Conservation (phyloP, 2,797 vertebrate species). For the Smutsia gigantea region DNA sequence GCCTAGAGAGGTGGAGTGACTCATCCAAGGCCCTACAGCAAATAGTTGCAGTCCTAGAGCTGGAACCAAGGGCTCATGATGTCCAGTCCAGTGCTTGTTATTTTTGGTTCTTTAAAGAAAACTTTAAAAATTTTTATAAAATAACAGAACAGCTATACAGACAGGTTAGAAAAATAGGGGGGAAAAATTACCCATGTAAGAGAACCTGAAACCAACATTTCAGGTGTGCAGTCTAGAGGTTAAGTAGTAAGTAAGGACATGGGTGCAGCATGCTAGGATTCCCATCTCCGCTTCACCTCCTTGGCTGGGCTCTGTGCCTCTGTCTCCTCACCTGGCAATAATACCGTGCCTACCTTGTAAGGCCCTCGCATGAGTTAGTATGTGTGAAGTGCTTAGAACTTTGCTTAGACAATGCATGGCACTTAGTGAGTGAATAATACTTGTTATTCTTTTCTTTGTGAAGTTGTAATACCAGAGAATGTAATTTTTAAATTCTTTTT, state of each 20-base stretch:
- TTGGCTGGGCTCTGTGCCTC: background rate
- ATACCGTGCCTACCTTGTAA: background rate
- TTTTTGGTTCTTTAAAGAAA: constrained; percentile 9
- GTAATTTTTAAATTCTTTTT: background rate
- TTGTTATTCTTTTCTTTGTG: background rate
- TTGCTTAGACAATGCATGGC: background rate
- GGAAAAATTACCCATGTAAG: background rate
- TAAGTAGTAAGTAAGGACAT: background rate
- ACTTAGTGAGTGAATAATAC: background rate
- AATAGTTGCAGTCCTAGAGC: background rate
- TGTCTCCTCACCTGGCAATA: background rate
- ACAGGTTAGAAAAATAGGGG: background rate
- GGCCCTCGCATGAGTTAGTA: background rate
- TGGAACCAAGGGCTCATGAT: background rate
- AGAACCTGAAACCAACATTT: background rate
- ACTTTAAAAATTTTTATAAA: background rate
- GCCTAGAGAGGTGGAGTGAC: background rate
- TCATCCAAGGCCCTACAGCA: background rate
- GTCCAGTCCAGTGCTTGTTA: background rate
- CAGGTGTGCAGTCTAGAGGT: background rate
- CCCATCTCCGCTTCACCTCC: background rate
- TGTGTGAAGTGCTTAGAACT: background rate
- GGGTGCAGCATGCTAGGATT: background rate
- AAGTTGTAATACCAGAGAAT: background rate
- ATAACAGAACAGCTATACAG: background rate